Evolutionary conservation across 37 sponge, comb jelly and placozoan genomes (phyloP), one percentile per base, ranked within the genome.

Genomic region (Oscarella lobularis): DNA sequence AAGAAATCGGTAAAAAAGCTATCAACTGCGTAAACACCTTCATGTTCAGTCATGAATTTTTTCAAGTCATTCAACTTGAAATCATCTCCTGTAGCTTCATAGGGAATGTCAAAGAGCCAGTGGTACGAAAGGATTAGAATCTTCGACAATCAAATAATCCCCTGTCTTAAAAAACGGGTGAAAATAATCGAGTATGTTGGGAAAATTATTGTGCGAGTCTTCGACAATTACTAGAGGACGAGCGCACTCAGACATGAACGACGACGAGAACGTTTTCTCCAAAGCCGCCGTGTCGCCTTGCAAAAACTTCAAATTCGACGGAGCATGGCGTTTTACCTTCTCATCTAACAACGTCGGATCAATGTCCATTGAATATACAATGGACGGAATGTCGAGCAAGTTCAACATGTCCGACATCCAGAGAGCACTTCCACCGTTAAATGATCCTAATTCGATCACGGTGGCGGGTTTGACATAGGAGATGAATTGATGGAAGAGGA

Each of bases 371-470:
- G 77, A 39, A 34, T 82, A 84, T 1, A 81, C n/a, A 3, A 20
- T 30, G 27, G 77, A 74, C 0, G 81, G 74, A 0, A 79, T 31
- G 20, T 55, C 79, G 38, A 75, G n/a, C 32, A 39, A 9, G 27
- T 31, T 48, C 33, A 81, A 34, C 39, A 48, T 81, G 74, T 88
- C 85, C 2, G 76, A 76, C 39, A 81, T 75, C 82, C 82, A 84
- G 0, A 88, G 1, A 38, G 89, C 80, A 72, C 74, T 67, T 2
- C 81, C 87, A 31, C 87, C 83, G 30, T n/a, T 32, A 33, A 75
- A 87, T 0, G 80, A 67, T 30, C 89, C 89, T 35, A 88, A n/a
- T 77, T 88, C 89, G 29, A 88, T 78, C 2, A 88, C 74, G 2
- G 82, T 81, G 2, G 41, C 67, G 66, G 89, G 89, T 20, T 40